phyloP scores from a whole-genome alignment of 2,888 invertebrate species.

The Conistra vaccinii region DNA sequence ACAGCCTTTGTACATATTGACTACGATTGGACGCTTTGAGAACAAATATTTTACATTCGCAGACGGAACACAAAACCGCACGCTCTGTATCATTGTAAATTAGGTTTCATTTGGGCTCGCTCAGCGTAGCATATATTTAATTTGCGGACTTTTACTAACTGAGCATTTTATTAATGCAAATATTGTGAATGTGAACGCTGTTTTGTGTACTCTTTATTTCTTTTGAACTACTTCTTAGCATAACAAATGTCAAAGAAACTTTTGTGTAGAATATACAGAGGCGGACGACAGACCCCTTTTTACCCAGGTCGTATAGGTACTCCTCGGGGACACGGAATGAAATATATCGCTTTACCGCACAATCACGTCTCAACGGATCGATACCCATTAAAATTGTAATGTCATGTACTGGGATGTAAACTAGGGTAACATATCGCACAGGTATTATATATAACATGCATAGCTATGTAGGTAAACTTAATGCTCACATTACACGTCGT shows the following conservation, averaged over 20 bases:
- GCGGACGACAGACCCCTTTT: slow-evolving; percentile 21
- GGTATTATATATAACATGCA: slow-evolving; percentile 10
- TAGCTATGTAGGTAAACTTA: slow-evolving; percentile 23
- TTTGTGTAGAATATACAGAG: slow-evolving; percentile 9
- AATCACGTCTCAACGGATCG: slow-evolving; percentile 52
- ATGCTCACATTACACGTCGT: slow-evolving; percentile 38
- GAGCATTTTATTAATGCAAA: slow-evolving; percentile 19
- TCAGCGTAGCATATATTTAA: slow-evolving; percentile 35
- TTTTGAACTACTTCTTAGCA: slow-evolving; percentile 15
- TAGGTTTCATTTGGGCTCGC: slow-evolving; percentile 44
- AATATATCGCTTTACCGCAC: slow-evolving; percentile 53
- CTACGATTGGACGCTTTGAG: slow-evolving; percentile 33
- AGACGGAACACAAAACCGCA: slow-evolving; percentile 45
- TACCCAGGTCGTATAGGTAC: slow-evolving; percentile 14
- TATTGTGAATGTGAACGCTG: background rate
- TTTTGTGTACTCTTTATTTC: slow-evolving; percentile 31
- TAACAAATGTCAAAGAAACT: slow-evolving; percentile 9
- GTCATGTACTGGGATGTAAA: slow-evolving; percentile 50
- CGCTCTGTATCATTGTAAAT: slow-evolving; percentile 52
- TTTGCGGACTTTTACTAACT: slow-evolving; percentile 39
- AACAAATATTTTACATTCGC: slow-evolving; percentile 53
- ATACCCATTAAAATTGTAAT: slow-evolving; percentile 61
- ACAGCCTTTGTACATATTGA: slow-evolving; percentile 45
- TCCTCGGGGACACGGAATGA: slow-evolving; percentile 45
- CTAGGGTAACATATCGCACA: slow-evolving; percentile 34